phyloP scores from a whole-genome alignment of 2,113 vertebrate species.

The Serinus canaria region DNA sequence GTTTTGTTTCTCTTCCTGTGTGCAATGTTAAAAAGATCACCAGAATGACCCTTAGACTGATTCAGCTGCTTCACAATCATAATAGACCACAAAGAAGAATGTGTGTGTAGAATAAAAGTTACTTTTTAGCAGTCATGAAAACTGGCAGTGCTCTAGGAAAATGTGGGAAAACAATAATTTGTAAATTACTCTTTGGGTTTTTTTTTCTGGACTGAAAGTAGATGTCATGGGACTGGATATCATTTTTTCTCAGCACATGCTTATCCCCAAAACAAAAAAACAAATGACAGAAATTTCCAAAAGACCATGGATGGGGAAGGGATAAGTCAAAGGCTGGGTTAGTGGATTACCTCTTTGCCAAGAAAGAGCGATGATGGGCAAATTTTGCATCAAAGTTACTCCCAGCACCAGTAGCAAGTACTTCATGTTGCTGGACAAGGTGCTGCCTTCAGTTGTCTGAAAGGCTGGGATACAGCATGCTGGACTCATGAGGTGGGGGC shows the following conservation, averaged over 20 bases:
- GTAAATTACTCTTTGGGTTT: neutral
- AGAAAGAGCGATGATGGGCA: neutral
- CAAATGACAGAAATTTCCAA: neutral
- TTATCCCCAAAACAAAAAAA: neutral
- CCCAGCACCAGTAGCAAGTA: neutral
- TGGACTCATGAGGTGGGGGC: neutral
- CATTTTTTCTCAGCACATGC: neutral
- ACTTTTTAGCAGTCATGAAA: neutral
- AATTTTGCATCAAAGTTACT: neutral
- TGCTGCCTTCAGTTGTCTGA: neutral
- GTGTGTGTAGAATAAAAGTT: neutral
- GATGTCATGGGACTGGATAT: neutral
- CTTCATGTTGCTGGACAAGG: neutral
- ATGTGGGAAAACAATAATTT: neutral
- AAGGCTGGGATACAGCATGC: neutral
- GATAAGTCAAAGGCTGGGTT: neutral
- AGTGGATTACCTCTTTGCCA: neutral
- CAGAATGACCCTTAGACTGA: neutral
- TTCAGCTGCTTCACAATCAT: neutral
- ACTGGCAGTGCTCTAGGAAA: neutral
- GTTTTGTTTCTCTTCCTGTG: neutral
- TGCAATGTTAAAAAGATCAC: neutral
- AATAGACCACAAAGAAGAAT: neutral
- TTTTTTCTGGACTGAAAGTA: neutral
- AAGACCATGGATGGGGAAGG: neutral